Base-by-base conservation (phyloP, 2,888 invertebrate genomes). In the Microdon myrmicae region DNA sequence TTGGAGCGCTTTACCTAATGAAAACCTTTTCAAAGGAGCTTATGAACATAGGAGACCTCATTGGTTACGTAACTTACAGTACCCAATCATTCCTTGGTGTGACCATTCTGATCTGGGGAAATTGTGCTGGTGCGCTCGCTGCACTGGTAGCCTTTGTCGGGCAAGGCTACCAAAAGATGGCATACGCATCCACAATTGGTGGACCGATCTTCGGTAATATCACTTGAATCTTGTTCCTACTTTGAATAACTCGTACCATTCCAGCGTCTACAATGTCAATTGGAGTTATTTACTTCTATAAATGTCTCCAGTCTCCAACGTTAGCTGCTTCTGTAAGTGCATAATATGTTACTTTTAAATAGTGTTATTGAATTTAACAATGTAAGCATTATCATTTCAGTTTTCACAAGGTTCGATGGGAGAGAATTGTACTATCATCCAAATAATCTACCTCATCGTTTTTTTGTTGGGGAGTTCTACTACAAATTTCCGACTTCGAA, bases 101-200 rank as follows among this genome's bases (percentile, higher is more conserved):
- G 54, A 87, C 87, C 1, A 75, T 87, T 9, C 77, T 88, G 16
- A 85, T 87, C 0, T 87, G 86, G 87, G 87, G 86, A 12, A 85
- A 87, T 75, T 83, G 84, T 68, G 75, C 87, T 32, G 74, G 74
- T 17, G 75, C 76, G 47, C 38, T 75, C 19, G 82, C 88, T 64
- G 81, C 87, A 2, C 84, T 87, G 72, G 72, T 84, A 1, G 75
- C 84, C 4, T 81, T 88, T 69, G 86, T 87, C 1, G 77, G 79
- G 41, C 83, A 83, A 69, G 88, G 88, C 2, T 86, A 82, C 72
- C 84, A 86, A 0, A 80, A 83, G 53, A 87, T 87, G 85, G 87
- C 85, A 1, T 84, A 85, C 70, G 83, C 87, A 0, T 87, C 87
- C 0, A 87, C 87, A 54, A 86, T 86, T 72, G 88, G 87, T 12